A percentile compares a stretch with the other conserved stretches of the same genome.
Evolutionary conservation across 2,888 invertebrate species (phyloP).

Genomic region (Trachelus iudaicus): DNA sequence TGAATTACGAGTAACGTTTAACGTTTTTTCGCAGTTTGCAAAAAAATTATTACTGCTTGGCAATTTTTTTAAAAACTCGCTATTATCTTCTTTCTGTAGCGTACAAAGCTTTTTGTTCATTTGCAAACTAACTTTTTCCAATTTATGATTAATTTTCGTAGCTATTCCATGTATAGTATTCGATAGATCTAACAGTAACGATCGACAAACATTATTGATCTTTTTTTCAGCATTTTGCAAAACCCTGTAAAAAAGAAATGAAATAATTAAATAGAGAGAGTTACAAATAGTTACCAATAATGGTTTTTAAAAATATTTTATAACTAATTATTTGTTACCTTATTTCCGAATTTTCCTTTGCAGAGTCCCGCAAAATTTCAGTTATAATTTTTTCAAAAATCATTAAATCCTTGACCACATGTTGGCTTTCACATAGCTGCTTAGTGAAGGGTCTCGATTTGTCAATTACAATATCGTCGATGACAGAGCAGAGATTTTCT

Average conservation of each 20-base stretch:
- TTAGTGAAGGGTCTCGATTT: too few relatives aligned
- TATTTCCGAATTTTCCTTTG: too few relatives aligned
- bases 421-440: too few relatives aligned
- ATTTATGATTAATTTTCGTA: conserved; percentile 25
- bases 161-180: conserved; percentile 21
- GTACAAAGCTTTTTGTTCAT: conserved; percentile 23
- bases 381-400: too few relatives aligned
- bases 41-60: conserved; percentile 18
- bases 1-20: conserved; percentile 11
- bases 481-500: conserved; percentile 23
- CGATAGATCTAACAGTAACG: conserved; percentile 26
- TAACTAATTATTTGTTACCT: too few relatives aligned
- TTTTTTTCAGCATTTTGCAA: conserved; percentile 23
- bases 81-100: conserved; percentile 12
- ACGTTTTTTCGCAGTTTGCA: conserved; percentile 20
- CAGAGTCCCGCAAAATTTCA: too few relatives aligned
- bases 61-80: conserved; percentile 23
- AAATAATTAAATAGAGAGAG: neutral
- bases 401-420: too few relatives aligned
- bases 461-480: conserved; percentile 4
- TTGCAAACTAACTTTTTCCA: conserved; percentile 23
- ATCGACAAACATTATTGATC: conserved; percentile 23
- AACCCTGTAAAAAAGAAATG: conserved; percentile 15
- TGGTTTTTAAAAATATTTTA: too few relatives aligned
- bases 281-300: neutral